Evolutionary conservation across 1,140 invertebrate genomes (phyloP), one percentile per base, ranked within the genome.

Genomic region (Diorhabda carinulata): DNA sequence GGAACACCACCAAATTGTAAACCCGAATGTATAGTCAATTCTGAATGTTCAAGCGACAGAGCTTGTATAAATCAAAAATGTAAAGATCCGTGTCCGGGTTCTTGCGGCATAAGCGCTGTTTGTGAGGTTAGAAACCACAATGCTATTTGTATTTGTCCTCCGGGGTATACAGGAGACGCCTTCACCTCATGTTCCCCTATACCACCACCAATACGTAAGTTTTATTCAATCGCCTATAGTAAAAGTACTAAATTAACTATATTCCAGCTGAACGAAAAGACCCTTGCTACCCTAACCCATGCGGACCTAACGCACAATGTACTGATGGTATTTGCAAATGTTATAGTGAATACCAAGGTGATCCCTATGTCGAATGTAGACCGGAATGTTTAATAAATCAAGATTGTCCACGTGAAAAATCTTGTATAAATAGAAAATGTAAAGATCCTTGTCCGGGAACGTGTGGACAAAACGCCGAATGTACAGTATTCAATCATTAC

Each of bases 391-490:
- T 86, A 2, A 75, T 87, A 0, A 86, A 89, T 78, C 82, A 85
- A 0, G 91, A 93, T 64, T 94, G 92, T 77, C 72, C 86, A 2
- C 82, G 83, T 45, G 83, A 88, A 72, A 86, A 84, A 70, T 88
- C 90, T 59, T 92, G 91, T 68, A 83, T 90, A 58, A 84, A 87
- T 74, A 86, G 86, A 73, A 90, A 89, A 78, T 93, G 91, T 77
- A 81, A 81, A 45, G 89, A 93, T 80, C 92, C 92, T 40, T 92
- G 91, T 76, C 85, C 86, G 4, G 91, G 90, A 47, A 86, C 88
- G 5, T 94, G 92, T 78, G 91, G 90, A 8, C 79, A 87, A 7
- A 86, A 86, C 72, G 90, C 92, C 2, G 83, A 86, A 64, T 94
- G 92, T 76, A 84, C 84, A 42, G 88, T 90, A 5, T 83, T 87